These are phyloP conservation scores for Proterorhinus semilunaris DNA, from an alignment of 2,113 vertebrate species.

Conservation along the genomic window DNA sequence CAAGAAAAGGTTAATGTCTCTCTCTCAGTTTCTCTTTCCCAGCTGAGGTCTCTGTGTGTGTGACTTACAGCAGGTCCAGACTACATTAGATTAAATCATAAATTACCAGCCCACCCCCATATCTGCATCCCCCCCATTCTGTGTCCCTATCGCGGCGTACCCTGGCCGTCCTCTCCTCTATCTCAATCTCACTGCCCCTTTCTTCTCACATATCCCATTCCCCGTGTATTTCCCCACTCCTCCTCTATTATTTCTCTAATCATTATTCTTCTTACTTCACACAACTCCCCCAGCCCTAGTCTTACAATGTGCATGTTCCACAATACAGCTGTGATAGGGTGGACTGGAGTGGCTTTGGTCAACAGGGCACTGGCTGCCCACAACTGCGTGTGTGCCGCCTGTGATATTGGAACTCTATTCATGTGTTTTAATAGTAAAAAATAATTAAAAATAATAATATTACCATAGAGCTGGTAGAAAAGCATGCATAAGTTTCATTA, in stretches of 20 bases:
- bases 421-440: neutral
- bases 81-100: constrained; percentile 99
- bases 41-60: constrained; percentile 85
- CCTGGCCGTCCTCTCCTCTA: constrained; percentile 57
- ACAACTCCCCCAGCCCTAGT: constrained; percentile 22
- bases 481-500: too few species aligned
- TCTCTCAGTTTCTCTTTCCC: constrained; percentile 66
- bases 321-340: constrained; percentile 37
- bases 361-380: constrained; percentile 30
- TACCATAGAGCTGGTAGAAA: neutral
- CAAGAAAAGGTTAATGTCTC: constrained; percentile 74
- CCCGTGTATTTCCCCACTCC: constrained; percentile 59
- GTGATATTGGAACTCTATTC: constrained; percentile 2
- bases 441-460: neutral
- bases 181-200: constrained; percentile 64
- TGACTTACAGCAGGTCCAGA: constrained; percentile 97
- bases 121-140: constrained; percentile 87
- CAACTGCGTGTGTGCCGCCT: constrained; percentile 3
- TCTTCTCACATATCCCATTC: constrained; percentile 71
- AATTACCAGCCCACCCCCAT: constrained; percentile 91
- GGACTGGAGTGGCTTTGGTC: constrained; percentile 38
- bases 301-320: constrained; percentile 32
- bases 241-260: constrained; percentile 67
- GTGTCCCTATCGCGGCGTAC: constrained; percentile 50
- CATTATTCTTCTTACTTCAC: constrained; percentile 61